Percentiles rank a stretch among this genome's conserved stretches.
Evolutionary conservation across 2,888 invertebrate species (phyloP).

Genomic region (Tanytarsus gracilentus): DNA sequence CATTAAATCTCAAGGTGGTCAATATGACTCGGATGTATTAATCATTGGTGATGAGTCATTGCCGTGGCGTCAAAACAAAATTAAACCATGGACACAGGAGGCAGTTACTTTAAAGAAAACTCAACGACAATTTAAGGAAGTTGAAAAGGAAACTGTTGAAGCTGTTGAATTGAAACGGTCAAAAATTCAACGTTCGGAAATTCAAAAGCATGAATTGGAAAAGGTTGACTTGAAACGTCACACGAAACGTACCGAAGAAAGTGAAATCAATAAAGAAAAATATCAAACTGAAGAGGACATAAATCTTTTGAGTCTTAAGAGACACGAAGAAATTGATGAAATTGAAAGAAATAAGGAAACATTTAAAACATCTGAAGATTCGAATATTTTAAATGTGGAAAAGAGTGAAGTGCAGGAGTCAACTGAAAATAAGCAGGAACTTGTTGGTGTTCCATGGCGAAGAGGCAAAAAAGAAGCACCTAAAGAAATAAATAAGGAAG

Average conservation of each 20-base stretch:
- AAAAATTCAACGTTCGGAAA: slow-evolving; percentile 46
- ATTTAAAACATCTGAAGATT: background rate
- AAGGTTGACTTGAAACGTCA: slow-evolving; percentile 46
- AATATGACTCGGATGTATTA: slow-evolving; percentile 36
- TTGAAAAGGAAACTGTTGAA: slow-evolving; percentile 41
- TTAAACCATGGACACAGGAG: slow-evolving; percentile 56
- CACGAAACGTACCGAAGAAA: slow-evolving; percentile 39
- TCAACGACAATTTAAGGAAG: slow-evolving; percentile 39
- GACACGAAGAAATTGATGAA: slow-evolving; percentile 27
- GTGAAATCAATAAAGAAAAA: background rate
- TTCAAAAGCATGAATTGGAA: slow-evolving; percentile 47
- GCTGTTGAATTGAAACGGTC: slow-evolving; percentile 50
- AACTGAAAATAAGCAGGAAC: background rate
- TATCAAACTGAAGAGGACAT: slow-evolving; percentile 32
- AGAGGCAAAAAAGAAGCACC: background rate
- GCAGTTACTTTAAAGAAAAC: slow-evolving; percentile 49
- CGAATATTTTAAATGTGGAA: too few relatives aligned
- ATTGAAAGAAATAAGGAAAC: background rate
- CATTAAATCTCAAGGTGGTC: slow-evolving; percentile 29
- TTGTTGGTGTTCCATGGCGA: background rate
- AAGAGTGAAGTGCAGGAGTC: background rate
- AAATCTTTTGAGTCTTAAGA: slow-evolving; percentile 32
- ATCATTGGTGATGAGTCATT: slow-evolving; percentile 48
- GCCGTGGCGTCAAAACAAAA: slow-evolving; percentile 45
- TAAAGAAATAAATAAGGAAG: background rate